Percentiles rank a stretch among this genome's conserved stretches.
These are phyloP conservation scores for Tor tambroides DNA, from an alignment of 2,113 vertebrate genomes.

Conservation along the genomic window DNA sequence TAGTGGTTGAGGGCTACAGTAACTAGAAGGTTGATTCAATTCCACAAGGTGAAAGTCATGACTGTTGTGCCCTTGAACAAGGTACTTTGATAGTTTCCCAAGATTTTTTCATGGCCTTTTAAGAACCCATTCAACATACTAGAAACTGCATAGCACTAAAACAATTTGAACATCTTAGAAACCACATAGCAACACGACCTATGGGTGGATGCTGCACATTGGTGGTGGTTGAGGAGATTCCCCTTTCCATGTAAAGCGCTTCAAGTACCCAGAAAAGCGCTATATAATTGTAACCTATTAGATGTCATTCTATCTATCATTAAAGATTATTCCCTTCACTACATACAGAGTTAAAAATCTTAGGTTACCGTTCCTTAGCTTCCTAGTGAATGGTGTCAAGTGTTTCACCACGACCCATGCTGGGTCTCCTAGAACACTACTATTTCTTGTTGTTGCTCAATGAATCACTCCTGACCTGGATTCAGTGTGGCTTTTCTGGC, in stretches of 20 bases:
- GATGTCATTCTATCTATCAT: neutral
- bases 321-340: neutral
- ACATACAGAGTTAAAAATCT: neutral
- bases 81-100: neutral
- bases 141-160: neutral
- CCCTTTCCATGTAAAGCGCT: too few relatives aligned
- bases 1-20: neutral
- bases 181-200: neutral
- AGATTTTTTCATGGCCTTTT: neutral
- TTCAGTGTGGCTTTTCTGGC: slow-evolving; percentile 21
- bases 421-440: neutral
- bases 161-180: neutral
- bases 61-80: neutral
- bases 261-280: too few relatives aligned
- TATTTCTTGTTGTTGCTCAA: slow-evolving; percentile 26
- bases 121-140: neutral
- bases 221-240: too few relatives aligned
- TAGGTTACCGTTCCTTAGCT: neutral
- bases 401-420: neutral
- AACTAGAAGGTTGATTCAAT: neutral
- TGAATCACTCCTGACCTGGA: slow-evolving; percentile 8
- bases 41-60: neutral
- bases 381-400: neutral
- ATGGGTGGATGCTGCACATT: too few relatives aligned
- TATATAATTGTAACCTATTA: too few relatives aligned